These are phyloP conservation scores for Ophraella communa DNA, from an alignment of 2,888 invertebrate genomes.

Conservation along the genomic window DNA sequence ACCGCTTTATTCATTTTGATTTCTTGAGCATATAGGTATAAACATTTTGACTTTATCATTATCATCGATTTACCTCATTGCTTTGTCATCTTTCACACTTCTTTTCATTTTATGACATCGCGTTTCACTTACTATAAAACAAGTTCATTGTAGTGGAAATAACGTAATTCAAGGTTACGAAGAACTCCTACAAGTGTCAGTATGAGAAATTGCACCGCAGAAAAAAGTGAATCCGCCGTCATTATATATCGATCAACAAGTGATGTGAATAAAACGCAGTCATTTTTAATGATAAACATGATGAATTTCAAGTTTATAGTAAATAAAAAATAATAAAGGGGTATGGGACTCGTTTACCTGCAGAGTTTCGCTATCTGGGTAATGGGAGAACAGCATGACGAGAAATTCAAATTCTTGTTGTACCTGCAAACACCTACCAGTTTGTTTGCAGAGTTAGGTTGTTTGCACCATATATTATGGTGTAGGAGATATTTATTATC, in stretches of 20 bases:
- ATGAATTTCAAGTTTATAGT: neutral
- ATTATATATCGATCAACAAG: neutral
- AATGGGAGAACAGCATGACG: conserved; percentile 45
- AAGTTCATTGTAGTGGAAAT: neutral
- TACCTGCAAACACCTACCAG: conserved; percentile 37
- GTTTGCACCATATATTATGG: conserved; percentile 32
- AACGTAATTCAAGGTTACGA: neutral
- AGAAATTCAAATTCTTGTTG: conserved; percentile 37
- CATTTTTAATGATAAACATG: neutral
- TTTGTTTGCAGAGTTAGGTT: conserved; percentile 10
- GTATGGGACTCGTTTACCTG: conserved; percentile 47
- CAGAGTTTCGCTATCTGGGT: conserved; percentile 46
- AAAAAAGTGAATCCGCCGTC: neutral
- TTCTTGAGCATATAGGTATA: too few species aligned
- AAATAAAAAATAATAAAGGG: neutral
- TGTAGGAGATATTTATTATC: too few species aligned
- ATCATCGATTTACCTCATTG: neutral
- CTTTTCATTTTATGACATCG: neutral
- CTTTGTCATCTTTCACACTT: neutral
- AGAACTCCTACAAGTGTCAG: neutral
- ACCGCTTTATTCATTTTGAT: too few species aligned
- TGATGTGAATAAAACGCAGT: neutral
- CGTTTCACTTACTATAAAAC: too few species aligned
- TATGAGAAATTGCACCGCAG: neutral
- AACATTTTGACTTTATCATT: too few species aligned